Evolutionary conservation across 1,140 invertebrate species (phyloP), one percentile per base, ranked within the genome.

Genomic region (Zophobas morio): DNA sequence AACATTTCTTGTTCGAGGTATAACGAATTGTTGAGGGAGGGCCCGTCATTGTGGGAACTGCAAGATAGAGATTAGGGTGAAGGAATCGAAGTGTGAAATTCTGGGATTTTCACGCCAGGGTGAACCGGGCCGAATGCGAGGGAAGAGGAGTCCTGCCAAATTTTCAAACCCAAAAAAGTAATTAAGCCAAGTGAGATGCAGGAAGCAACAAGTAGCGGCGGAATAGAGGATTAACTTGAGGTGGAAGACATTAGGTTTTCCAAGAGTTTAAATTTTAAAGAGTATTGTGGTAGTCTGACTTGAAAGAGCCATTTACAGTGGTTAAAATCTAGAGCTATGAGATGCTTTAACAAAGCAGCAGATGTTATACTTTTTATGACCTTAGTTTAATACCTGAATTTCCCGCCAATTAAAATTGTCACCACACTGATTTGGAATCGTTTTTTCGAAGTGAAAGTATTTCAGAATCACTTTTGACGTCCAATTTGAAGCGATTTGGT

Each of bases 11-110:
- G 49, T 51, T 51, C 20, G n/a, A 20, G 20, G 4, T 20, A 51
- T 51, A 51, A 51, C 49, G n/a, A 51, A 51, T 51, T 51, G 49
- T 51, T 51, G 49, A 51, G 49, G 49, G 49, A 51, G 49, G 49
- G n/a, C 4, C 49, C 49, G 49, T 51, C 49, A 51, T 51, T 51
- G 49, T 51, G 49, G 49, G 20, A 6, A 20, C 49, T 51, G 49
- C 49, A 51, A 51, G 49, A 51, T 51, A 51, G 49, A 51, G 49
- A 51, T 51, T 51, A 51, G 49, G 49, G 49, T 20, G 49, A 51
- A 51, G 49, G 49, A 51, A 51, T 51, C 49, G 49, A 51, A 51
- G 49, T 51, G 49, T 51, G 49, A 51, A 51, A 51, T 51, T 51
- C 49, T 51, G 49, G 49, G 49, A 51, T 51, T 51, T 51, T 51